Conservation (phyloP, 2,113 vertebrate species). For the Odobenus rosmarus region DNA sequence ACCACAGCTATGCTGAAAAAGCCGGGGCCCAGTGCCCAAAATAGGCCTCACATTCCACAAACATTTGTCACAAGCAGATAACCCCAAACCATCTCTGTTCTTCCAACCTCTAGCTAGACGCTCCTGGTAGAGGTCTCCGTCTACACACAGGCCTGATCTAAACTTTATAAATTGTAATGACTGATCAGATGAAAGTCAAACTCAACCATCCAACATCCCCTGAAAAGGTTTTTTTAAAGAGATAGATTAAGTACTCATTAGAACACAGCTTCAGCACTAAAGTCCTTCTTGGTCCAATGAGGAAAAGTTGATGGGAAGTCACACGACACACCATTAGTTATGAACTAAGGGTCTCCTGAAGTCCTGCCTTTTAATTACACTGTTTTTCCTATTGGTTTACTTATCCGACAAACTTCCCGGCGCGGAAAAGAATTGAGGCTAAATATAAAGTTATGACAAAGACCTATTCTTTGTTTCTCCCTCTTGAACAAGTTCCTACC, state of each 20-base stretch:
- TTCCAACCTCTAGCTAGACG: neutral
- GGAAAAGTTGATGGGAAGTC: neutral
- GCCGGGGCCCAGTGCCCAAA: neutral
- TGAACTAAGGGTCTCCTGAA: neutral
- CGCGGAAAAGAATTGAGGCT: neutral
- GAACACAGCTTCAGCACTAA: neutral
- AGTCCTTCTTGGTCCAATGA: neutral
- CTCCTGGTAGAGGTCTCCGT: neutral
- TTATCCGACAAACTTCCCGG: neutral
- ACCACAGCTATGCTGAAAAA: constrained; percentile 42
- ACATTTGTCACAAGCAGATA: neutral
- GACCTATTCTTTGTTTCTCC: neutral
- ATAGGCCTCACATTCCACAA: constrained; percentile 8
- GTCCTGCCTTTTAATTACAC: neutral
- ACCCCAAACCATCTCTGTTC: neutral
- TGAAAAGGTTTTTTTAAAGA: neutral
- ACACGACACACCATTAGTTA: neutral
- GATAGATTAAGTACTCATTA: neutral
- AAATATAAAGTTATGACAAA: constrained; percentile 7
- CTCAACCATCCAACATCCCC: neutral
- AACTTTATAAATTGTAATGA: neutral
- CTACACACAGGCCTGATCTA: neutral
- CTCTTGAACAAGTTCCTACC: neutral
- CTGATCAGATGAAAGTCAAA: neutral
- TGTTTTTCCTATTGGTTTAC: neutral